Percentiles rank a stretch among this genome's conserved stretches.
These are phyloP conservation scores for Drosophila parthenogenetica DNA, from an alignment of 2,888 invertebrate genomes.

Conservation along the genomic window DNA sequence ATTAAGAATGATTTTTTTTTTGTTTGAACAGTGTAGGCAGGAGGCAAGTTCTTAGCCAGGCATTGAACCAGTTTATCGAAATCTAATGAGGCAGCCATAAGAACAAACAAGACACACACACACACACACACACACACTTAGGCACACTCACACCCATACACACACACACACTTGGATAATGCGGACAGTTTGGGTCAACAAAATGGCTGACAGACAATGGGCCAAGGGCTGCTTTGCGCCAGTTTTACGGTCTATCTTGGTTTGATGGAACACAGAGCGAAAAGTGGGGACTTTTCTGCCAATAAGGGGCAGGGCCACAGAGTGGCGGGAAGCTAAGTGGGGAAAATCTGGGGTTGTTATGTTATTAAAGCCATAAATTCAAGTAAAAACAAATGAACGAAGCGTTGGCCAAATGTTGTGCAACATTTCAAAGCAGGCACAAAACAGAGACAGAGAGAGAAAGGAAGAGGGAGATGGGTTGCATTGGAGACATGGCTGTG, in stretches of 20 bases:
- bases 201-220: slow-evolving; percentile 66
- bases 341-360: slow-evolving; percentile 37
- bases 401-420: slow-evolving; percentile 68
- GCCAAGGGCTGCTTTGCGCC: slow-evolving; percentile 31
- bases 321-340: neutral
- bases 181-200: slow-evolving; percentile 54
- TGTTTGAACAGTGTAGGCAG: neutral
- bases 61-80: slow-evolving; percentile 70
- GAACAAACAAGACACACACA: slow-evolving; percentile 50
- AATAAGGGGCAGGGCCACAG: neutral
- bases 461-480: neutral
- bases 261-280: neutral
- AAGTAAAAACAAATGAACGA: slow-evolving; percentile 70
- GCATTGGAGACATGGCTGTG: slow-evolving; percentile 29
- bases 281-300: too few species aligned
- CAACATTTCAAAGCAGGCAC: slow-evolving; percentile 32
- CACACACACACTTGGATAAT: slow-evolving; percentile 14
- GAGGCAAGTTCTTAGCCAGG: slow-evolving; percentile 41
- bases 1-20: neutral
- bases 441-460: slow-evolving; percentile 16
- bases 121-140: slow-evolving; percentile 14
- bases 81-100: slow-evolving; percentile 74
- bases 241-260: slow-evolving; percentile 32
- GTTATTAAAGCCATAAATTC: slow-evolving; percentile 73
- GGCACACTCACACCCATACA: slow-evolving; percentile 11